Evolutionary conservation across 1,140 invertebrate genomes (phyloP), one percentile per base, ranked within the genome.

Genomic region (Lepidurus apus): DNA sequence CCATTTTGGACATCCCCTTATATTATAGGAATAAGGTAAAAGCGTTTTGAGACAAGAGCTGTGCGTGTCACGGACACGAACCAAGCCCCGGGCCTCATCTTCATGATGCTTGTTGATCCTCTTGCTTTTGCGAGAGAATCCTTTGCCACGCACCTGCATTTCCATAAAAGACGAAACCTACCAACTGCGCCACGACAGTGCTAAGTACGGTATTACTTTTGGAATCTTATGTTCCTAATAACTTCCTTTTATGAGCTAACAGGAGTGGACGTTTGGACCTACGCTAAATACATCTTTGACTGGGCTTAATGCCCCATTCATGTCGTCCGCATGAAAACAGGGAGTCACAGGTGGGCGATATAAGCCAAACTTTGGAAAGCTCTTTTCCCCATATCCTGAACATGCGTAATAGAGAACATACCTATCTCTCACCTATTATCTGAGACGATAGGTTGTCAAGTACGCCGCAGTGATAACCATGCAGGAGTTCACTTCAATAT

Each of bases 301-400:
- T 34, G 34, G 34, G 34, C 34, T 34, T 34, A 34, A 34, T 34
- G 34, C 34, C 34, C 34, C 34, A 34, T 34, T 34, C 34, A 34
- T 34, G 1, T 34, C 34, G 53, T 65, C 53, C 17, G 53, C 53
- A 65, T 65, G 53, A 65, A 65, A 65, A 65, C 53, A 65, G 53
- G 34, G 21, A 65, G 53, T 65, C 13, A 65, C 53, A 65, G 53
- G 53, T 65, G 53, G 53, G 8, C 53, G 53, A 65, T 65, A n/a
- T 65, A n/a, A 65, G 4, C 53, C 21, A 21, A 9, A 47, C 8
- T n/a, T 21, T 65, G 53, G 21, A 65, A n/a, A 65, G 53, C 6
- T 47, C 45, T 65, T 21, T 65, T 65, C 7, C 21, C 7, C 17
- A 65, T n/a, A 17, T 11, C 17, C 17, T 65, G 17, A 7, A 65